Evolutionary conservation across 53 echinoderm and acorn worm genomes (phyloP), one percentile per base, ranked within the genome.

Genomic region (Antedon mediterranea): DNA sequence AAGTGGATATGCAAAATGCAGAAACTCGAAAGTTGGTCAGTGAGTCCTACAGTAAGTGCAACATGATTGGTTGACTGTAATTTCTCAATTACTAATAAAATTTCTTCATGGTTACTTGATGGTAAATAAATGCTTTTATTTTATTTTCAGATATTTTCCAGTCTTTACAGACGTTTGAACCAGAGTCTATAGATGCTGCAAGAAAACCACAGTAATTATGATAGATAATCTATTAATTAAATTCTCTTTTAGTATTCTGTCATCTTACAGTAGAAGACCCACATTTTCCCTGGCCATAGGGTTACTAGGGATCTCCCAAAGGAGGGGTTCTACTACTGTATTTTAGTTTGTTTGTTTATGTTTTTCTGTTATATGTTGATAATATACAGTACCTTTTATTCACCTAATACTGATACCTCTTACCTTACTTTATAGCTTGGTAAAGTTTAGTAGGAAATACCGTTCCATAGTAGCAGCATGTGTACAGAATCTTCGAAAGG

Each of bases 191-290:
- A 73, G 91, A 91, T 74, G 72, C 87, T 8, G 75, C 87, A 20
- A 87, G 88, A 70, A 95, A 95, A 85, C 89, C 95, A 71, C 95
- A 91, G 95, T 95, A 86, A 91, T 91, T 88, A 27, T 28, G 27
- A 29, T 71, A 28, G n/a, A 20, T 30, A 26, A n/a, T n/a, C n/a
- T 6, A 73, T 30, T 71, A 76, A n/a, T 74, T n/a, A 57, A 57
- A 57, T 2, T 11, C 11, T 37, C n/a, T n/a, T n/a, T n/a, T n/a
- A n/a, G n/a, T 37, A 37, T 6, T 11, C 37, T 37, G 37, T 6
- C 4, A 37, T 4, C 37, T 37, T 11, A 37, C 11, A 37, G 37
- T 37, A 11, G 37, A 37, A n/a, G n/a, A n/a, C n/a, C n/a, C n/a
- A n/a, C n/a, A n/a, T n/a, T n/a, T n/a, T n/a, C n/a, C n/a, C n/a